These are phyloP conservation scores for Aphrocallistes beatrix DNA, from an alignment of 37 sponge, comb jelly and placozoan genomes.

Conservation along the genomic window DNA sequence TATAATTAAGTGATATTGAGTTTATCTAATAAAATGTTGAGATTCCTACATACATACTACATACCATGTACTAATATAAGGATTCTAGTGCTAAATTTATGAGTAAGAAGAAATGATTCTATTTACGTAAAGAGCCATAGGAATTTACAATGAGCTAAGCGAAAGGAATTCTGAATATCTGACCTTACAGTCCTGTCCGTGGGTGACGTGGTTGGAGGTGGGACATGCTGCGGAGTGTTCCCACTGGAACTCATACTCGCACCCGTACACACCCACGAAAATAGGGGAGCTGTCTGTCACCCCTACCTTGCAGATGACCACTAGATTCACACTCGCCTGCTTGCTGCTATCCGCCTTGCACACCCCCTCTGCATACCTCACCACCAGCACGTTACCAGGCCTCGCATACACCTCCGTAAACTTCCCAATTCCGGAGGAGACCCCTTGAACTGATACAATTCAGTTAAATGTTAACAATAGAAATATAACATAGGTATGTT, in stretches of 20 bases:
- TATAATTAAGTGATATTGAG: too few species aligned
- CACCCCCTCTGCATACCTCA: not conserved
- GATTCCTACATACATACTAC: too few species aligned
- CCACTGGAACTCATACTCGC: slow-evolving; percentile 6
- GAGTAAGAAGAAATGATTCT: too few species aligned
- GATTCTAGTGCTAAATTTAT: too few species aligned
- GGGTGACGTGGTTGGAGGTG: not conserved
- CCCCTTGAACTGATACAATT: not conserved
- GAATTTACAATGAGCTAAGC: not conserved
- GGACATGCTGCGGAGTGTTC: not conserved
- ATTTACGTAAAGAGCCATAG: not conserved
- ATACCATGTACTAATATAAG: too few species aligned
- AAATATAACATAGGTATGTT: too few species aligned
- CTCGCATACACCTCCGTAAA: not conserved
- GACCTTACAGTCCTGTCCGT: slow-evolving; percentile 7
- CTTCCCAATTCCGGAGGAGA: not conserved
- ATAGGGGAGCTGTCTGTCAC: slow-evolving; percentile 5
- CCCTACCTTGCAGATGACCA: not conserved
- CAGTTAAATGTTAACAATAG: too few species aligned
- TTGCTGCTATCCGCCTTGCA: not conserved
- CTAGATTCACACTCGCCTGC: not conserved
- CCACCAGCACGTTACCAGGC: not conserved
- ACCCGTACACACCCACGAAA: not conserved
- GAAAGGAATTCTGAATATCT: not conserved
- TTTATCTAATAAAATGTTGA: too few species aligned